Base-by-base conservation (phyloP, 2,888 invertebrate genomes). In the Drosophila merina region DNA sequence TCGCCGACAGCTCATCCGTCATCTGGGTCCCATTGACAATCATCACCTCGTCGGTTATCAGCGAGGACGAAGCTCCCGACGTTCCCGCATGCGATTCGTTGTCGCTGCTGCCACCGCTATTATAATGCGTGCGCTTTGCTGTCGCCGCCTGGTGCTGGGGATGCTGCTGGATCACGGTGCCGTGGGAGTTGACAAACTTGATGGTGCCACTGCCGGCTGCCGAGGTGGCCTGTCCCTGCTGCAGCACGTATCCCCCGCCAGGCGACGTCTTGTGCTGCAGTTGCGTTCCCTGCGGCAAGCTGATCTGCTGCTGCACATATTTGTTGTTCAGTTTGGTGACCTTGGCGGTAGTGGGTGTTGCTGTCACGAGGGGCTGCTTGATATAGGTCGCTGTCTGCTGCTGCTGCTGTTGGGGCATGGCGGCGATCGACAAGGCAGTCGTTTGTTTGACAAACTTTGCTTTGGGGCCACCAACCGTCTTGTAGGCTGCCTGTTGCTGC, bases 21-120 rank as follows among this genome's bases (percentile, higher is more conserved):
- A 92, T 92, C 68, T 91, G 91, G 0, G 91, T 91, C 31, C 92
- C 92, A 77, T 92, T 92, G 7, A 91, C 92, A 73, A 92, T 90
- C 89, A 91, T 90, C 14, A 92, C 90, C 66, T 92, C 92, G 51
- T 92, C 92, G 14, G 88, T 84, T 55, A 89, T 76, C 30, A 90
- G 55, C n/a, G 88, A 82, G 3, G 88, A 76, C 48, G 59, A 55
- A 28, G 28, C 28, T 5, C 20, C 44, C 58, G 77, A 14, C 57
- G 76, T 28, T 63, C 55, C 49, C 67, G 76, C n/a, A 28, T 75
- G 72, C 5, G 74, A 78, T 9, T 71, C 75, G 52, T 74, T 77
- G 55, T 40, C 74, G 68, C 68, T 76, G 49, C 71, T 81, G 42
- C 71, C 69, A 54, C 59, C 75, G 64, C 77, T 77, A 64, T 79